phyloP scores from a whole-genome alignment of 2,113 vertebrate genomes.

The Agelaius phoeniceus region DNA sequence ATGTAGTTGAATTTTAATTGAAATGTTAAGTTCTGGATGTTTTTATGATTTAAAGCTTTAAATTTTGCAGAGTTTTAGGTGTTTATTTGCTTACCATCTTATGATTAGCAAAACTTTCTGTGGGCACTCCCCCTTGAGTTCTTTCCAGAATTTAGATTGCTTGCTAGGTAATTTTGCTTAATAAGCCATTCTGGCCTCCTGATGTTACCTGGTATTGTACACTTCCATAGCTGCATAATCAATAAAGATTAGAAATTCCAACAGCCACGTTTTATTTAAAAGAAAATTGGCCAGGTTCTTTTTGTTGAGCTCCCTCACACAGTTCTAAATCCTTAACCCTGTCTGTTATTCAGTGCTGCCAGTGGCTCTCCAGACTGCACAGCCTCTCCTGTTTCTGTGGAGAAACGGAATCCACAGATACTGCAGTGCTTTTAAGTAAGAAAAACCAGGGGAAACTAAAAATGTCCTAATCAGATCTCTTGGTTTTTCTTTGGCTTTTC shows the following conservation, averaged over 20 bases:
- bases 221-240: neutral
- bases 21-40: neutral
- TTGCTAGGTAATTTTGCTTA: neutral
- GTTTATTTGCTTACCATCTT: neutral
- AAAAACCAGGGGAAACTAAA: neutral
- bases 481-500: neutral
- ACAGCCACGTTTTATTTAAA: neutral
- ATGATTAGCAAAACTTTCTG: neutral
- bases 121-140: neutral
- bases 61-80: neutral
- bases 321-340: neutral
- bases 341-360: neutral
- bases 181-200: neutral
- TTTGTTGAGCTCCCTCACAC: neutral
- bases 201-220: neutral
- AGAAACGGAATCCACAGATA: neutral
- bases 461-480: neutral
- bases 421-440: neutral
- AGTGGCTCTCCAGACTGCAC: neutral
- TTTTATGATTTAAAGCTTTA: neutral
- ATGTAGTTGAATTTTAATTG: neutral
- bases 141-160: neutral
- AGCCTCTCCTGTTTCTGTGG: neutral
- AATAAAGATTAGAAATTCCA: neutral
- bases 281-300: neutral